Base-by-base conservation (phyloP, 2,797 vertebrate species). In the Australoheros facetus region DNA sequence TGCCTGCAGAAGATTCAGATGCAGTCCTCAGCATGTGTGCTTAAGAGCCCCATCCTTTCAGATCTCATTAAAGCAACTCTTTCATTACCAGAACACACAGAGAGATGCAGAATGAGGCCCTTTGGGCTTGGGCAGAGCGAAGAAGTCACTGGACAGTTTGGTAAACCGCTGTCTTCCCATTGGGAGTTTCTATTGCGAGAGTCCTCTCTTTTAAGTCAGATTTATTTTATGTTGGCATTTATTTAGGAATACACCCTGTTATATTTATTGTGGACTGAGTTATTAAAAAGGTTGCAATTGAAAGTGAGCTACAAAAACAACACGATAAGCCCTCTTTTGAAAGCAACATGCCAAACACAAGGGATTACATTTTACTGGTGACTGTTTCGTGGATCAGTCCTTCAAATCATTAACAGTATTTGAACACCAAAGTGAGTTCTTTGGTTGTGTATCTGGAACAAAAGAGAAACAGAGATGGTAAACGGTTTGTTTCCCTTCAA, bases 131-230 rank as follows among this genome's bases (percentile, higher is more conserved):
- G 8, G 58, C 21, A 39, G 77, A 80, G 76, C 13, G 78, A 82
- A 73, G 81, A 88, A 58, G 74, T 64, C 81, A 75, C 74, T 5
- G 78, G 86, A 90, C 81, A 80, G 78, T 82, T 86, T 78, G 88
- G 90, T 85, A 77, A 88, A 90, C 88, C 89, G 45, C 86, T 30
- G 45, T 90, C 87, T 89, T 92, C 90, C 90, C 91, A 82, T 88
- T 72, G 81, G 80, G 78, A 87, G 58, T 87, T 92, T 92, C 87
- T 82, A 83, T 74, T 83, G 73, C 71, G 2, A 81, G 56, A 83
- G 69, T 26, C 62, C 73, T 82, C 55, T 83, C 89, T 92, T 89
- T 93, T 64, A 89, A 82, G 91, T 90, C 66, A 34, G 55, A 79
- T 70, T 32, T 78, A 56, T 78, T 85, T 77, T 54, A 71, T 66